A percentile compares a stretch with the other conserved stretches of the same genome.
phyloP scores from a whole-genome alignment of 2,888 invertebrate species.

The Petrophora chlorosata region DNA sequence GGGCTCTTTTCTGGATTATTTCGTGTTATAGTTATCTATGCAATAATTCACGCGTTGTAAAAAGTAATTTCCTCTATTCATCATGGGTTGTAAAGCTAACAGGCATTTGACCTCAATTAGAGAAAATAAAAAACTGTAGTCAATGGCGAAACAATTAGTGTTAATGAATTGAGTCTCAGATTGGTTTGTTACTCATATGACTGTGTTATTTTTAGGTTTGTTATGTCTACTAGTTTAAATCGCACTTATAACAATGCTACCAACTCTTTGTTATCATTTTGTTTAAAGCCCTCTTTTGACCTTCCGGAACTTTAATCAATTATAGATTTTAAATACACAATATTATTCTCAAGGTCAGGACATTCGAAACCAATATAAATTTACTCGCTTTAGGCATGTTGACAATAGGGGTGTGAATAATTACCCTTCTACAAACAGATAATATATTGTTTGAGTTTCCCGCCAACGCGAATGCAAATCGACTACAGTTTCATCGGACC shows the following conservation, averaged over 20 bases:
- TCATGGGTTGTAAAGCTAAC: conserved; percentile 60
- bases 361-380: conserved; percentile 14
- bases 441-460: conserved; percentile 47
- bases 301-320: background rate
- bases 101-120: conserved; percentile 73
- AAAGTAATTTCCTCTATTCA: conserved; percentile 57
- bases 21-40: conserved; percentile 39
- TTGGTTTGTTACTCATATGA: conserved; percentile 34
- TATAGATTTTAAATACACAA: background rate
- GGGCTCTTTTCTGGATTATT: conserved; percentile 39
- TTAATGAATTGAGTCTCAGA: conserved; percentile 63
- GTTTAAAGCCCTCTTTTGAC: background rate
- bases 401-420: conserved; percentile 39
- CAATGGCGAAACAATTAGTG: conserved; percentile 76
- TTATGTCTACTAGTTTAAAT: conserved; percentile 6
- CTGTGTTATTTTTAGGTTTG: conserved; percentile 11
- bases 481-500: conserved; percentile 48
- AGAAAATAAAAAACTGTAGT: conserved; percentile 66
- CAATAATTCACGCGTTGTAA: conserved; percentile 47
- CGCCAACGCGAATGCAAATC: conserved; percentile 61
- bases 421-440: conserved; percentile 36
- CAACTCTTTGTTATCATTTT: too few relatives aligned
- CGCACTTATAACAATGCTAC: conserved; percentile 7
- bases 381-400: conserved; percentile 23
- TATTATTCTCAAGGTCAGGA: conserved; percentile 17